Conservation (phyloP, 2,113 vertebrate genomes). For the Tursiops truncatus region DNA sequence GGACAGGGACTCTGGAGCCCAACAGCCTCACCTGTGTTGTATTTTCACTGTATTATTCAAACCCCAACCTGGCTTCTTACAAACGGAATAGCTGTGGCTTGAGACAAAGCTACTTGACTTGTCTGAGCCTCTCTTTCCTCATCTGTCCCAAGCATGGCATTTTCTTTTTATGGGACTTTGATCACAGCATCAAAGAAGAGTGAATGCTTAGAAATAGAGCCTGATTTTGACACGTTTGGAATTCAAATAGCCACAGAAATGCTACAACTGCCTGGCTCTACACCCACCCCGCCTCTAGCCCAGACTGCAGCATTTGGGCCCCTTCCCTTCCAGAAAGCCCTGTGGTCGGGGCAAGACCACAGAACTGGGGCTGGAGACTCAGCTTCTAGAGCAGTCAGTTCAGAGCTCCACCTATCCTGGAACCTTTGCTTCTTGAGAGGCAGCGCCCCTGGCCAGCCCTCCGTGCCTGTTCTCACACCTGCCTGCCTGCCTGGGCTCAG, state of each 20-base stretch:
- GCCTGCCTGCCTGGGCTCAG: not conserved
- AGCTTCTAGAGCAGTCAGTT: not conserved
- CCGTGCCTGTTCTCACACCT: fast-evolving
- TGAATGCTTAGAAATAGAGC: not conserved
- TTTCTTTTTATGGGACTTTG: not conserved
- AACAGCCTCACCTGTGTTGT: not conserved
- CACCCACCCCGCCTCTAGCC: not conserved
- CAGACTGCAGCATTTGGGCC: not conserved
- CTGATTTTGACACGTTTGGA: not conserved
- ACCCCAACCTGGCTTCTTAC: not conserved
- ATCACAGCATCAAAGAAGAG: not conserved
- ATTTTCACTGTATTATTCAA: not conserved
- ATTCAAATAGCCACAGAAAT: not conserved
- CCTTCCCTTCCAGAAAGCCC: not conserved
- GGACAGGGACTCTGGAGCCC: not conserved
- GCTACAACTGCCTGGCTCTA: not conserved
- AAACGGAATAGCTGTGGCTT: not conserved
- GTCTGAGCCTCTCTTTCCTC: not conserved
- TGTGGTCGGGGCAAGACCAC: not conserved
- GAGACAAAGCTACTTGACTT: not conserved
- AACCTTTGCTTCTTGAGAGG: not conserved
- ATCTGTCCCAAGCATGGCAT: not conserved
- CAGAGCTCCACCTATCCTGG: not conserved
- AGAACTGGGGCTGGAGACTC: not conserved
- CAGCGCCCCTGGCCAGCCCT: not conserved